Evolutionary conservation across 2,113 vertebrate genomes (phyloP), one percentile per base, ranked within the genome.

Genomic region (Steatornis caripensis): DNA sequence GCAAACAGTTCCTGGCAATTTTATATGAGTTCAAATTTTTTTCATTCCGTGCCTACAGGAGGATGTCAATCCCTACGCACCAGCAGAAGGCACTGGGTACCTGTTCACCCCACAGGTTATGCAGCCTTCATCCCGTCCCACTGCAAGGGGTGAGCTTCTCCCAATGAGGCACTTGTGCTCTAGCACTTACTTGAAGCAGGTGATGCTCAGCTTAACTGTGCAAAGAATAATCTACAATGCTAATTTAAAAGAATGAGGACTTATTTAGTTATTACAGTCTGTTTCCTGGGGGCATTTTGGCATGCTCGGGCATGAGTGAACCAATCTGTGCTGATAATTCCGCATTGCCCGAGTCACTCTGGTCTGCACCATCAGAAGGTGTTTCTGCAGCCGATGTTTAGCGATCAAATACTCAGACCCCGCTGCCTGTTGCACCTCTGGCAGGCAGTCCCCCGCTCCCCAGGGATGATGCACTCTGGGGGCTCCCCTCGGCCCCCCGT

Each of bases 81-180:
- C 46, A 45, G 58, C 62, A 90, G 89, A 17, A 89, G 39, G 5
- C 22, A 22, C 7, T 12, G 0, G 5, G 20, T 24, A 18, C 16
- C 64, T 22, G 43, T 26, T 41, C 16, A 55, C 19, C 26, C 10
- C 37, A 6, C 21, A 15, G 41, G n/a, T 17, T 26, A 36, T 13
- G 15, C 36, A 71, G 30, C 30, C 24, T 37, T 39, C 48, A 21
- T 24, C 54, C 75, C 8, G 0, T 64, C 74, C 64, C 8, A 5
- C 72, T 29, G 60, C 79, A 66, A 30, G 41, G 60, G 12, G 0
- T 22, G 22, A 69, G 4, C 6, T 62, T 57, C n/a, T 81, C 68
- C 68, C 54, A 23, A 0, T 0, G 9, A 76, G 16, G 27, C 3
- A 1, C 39, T n/a, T 0, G 1, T 45, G n/a, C 13, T 70, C 30